Evolutionary conservation across 2,888 invertebrate genomes (phyloP).

Genomic region (Terebella lapidaria): DNA sequence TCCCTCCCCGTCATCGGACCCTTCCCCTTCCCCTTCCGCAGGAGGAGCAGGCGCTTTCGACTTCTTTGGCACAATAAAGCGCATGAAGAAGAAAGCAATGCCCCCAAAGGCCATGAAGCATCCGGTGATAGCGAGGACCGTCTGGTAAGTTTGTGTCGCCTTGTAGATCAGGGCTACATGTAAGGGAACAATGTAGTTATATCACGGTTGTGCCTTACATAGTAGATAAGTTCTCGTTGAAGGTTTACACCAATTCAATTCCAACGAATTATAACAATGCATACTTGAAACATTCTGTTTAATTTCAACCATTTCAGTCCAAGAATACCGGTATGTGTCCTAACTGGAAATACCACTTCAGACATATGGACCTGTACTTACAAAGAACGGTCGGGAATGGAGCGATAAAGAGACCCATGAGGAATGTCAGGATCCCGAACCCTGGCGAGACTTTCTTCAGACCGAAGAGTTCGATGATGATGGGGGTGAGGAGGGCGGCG

Average conservation of each 20-base stretch:
- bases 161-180: background rate
- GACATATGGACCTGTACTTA: conserved; percentile 13
- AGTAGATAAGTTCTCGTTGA: too few species aligned
- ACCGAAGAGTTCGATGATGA: conserved; percentile 22
- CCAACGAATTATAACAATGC: too few species aligned
- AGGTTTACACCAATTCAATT: too few species aligned
- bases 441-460: conserved; percentile 13
- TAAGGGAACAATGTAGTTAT: background rate
- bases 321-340: too few species aligned
- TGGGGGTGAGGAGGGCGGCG: conserved; percentile 15
- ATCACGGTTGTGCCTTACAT: too few species aligned
- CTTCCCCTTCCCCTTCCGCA: too few species aligned
- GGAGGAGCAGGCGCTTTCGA: too few species aligned
- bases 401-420: conserved; percentile 21
- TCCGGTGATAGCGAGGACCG: background rate
- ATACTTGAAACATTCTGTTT: too few species aligned
- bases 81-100: background rate
- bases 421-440: conserved; percentile 19
- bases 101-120: background rate
- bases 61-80: too few species aligned
- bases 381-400: conserved; percentile 17
- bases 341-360: too few species aligned
- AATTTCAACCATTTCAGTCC: too few species aligned
- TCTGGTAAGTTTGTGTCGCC: background rate
- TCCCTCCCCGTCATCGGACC: too few species aligned